Conservation (phyloP, 2,113 vertebrate genomes). For the Corythornis madagascariensis region DNA sequence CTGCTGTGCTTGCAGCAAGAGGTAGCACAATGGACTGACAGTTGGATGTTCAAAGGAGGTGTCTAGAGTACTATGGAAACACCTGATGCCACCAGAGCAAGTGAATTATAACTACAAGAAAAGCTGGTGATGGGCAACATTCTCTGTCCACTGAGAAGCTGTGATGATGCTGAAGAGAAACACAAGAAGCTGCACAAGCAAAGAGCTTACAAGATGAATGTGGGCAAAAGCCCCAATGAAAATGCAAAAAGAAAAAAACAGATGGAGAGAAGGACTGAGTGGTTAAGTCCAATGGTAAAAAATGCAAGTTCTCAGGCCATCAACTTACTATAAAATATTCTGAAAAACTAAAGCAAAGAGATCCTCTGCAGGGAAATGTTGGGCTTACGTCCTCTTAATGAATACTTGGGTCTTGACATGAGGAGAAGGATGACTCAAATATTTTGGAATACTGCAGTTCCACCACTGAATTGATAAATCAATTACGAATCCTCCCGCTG, state of each 20-base stretch:
- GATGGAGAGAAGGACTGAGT: background rate
- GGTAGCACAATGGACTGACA: background rate
- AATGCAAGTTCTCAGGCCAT: background rate
- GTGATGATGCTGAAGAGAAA: background rate
- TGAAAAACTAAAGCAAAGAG: background rate
- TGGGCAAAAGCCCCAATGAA: background rate
- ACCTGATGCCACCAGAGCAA: background rate
- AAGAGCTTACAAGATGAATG: rapidly evolving
- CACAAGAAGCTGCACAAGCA: background rate
- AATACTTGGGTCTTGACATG: background rate
- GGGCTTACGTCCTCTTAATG: background rate
- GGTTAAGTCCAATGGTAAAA: background rate
- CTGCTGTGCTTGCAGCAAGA: background rate
- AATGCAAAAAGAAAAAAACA: background rate
- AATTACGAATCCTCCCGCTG: background rate
- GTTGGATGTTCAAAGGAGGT: background rate
- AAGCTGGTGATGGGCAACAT: background rate
- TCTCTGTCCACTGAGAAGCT: background rate
- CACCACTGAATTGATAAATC: background rate
- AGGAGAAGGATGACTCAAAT: background rate
- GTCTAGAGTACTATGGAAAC: background rate
- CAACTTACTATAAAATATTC: background rate
- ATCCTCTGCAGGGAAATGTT: background rate
- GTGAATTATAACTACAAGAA: background rate
- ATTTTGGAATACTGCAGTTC: background rate